phyloP scores from a whole-genome alignment of 2,113 vertebrate genomes.

The Sorex araneus region DNA sequence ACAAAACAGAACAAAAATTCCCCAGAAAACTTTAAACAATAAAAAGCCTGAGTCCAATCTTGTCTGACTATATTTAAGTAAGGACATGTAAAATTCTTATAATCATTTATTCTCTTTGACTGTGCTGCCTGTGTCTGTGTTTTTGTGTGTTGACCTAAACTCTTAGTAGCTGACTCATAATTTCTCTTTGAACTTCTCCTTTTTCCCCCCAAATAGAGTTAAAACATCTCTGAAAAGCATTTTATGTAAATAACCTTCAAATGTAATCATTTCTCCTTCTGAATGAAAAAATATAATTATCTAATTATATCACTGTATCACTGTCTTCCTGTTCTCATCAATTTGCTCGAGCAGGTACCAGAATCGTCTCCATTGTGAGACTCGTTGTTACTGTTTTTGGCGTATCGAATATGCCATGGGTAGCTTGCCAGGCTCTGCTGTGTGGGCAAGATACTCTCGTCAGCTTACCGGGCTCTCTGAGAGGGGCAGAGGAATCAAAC shows the following conservation, averaged over 20 bases:
- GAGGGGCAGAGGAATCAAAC: no score
- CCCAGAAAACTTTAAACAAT: background rate
- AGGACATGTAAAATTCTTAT: background rate
- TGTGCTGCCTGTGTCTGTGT: background rate
- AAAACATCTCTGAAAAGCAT: background rate
- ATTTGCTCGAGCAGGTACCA: no score
- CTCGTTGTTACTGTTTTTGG: no score
- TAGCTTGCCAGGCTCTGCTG: no score
- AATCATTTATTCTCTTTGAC: background rate
- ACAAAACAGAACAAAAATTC: no score
- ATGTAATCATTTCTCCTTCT: background rate
- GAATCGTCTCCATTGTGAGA: no score
- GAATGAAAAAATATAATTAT: background rate
- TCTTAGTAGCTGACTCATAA: background rate
- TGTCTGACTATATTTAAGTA: background rate
- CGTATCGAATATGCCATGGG: no score
- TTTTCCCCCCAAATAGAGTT: no score
- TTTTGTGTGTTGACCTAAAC: background rate
- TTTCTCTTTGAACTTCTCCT: background rate
- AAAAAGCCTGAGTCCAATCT: background rate
- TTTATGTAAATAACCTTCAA: background rate
- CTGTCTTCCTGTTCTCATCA: no score
- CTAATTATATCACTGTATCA: no score
- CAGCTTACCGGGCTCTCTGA: no score
- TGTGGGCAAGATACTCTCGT: no score